Evolutionary conservation across 2,797 vertebrate genomes (phyloP), one percentile per base, ranked within the genome.

Genomic region (Tenualosa ilisha): DNA sequence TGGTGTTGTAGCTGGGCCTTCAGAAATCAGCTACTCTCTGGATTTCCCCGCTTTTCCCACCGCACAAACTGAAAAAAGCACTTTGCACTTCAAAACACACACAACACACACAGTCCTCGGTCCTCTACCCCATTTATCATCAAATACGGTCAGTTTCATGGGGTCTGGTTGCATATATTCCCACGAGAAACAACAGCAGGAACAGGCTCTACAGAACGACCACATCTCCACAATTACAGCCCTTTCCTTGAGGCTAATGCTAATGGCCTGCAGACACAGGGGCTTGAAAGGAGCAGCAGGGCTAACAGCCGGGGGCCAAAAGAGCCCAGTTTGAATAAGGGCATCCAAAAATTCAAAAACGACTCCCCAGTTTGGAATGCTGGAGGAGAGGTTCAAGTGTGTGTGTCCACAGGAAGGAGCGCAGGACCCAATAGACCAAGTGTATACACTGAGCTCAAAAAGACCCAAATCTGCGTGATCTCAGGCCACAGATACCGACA

Each of bases 101-200:
- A 72, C 13, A 31, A 72, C 72, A 79, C 20, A 79, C 4, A 37
- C 46, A 22, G 72, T 46, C 72, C 37, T 79, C 17, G 17, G 37
- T 72, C 68, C 37, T 75, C 37, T 5, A 22, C 68, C 26, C 15
- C 5, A 40, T 75, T 75, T 75, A 43, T 75, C 31, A 20, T 79
- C 40, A 79, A 46, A 79, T 43, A 43, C 20, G 68, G 37, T 37
- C 68, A 22, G 37, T 46, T 46, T 79, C 72, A 79, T 46, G 15
- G 72, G 72, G 37, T 79, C 15, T 13, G 37, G 40, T 79, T 7
- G 72, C 72, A n/a, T 17, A 79, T 8, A 79, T 79, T 79, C 72
- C 72, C 72, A 79, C 72, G 72, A 79, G 72, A 79, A 79, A 79
- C 72, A 79, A 46, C 72, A 79, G 5, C 72, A 46, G 40, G 22